Percentiles rank a stretch among this genome's conserved stretches.
Evolutionary conservation across 2,888 invertebrate species (phyloP).

Genomic region (Dryocosmus kuriphilus): DNA sequence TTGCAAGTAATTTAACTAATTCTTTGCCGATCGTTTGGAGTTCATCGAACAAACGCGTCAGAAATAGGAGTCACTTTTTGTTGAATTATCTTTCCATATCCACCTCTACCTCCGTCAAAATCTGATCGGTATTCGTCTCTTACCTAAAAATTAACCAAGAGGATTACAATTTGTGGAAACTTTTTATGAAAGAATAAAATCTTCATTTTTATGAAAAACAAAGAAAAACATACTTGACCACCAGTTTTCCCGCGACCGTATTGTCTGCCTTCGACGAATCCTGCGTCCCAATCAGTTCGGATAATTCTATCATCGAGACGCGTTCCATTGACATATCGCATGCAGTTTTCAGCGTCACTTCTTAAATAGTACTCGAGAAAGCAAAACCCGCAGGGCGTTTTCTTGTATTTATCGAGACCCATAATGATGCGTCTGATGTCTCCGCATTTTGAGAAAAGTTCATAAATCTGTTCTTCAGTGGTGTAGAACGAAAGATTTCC

Average conservation of each 20-base stretch:
- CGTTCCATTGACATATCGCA: conserved; percentile 97
- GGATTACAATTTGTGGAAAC: not conserved
- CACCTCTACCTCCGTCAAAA: conserved; percentile 97
- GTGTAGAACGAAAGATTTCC: conserved; percentile 99
- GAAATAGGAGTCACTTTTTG: conserved; percentile 83
- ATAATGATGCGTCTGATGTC: conserved; percentile 96
- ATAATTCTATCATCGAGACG: conserved; percentile 97
- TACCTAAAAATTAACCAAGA: conserved; percentile 81
- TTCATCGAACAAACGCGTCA: conserved; percentile 25
- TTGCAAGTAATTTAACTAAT: not conserved
- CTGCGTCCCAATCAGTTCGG: conserved; percentile 99
- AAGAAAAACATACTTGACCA: conserved; percentile 87
- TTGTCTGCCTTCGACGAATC: conserved; percentile 98
- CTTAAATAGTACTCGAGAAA: conserved; percentile 96
- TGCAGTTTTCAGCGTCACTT: conserved; percentile 87
- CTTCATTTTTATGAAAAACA: not conserved
- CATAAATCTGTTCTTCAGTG: conserved; percentile 98
- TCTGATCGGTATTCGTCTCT: conserved; percentile 99
- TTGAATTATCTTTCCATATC: conserved; percentile 96
- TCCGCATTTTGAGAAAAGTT: conserved; percentile 96
- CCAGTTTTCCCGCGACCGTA: conserved; percentile 99
- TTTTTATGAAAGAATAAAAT: not conserved
- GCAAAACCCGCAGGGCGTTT: conserved; percentile 99
- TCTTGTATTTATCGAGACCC: conserved; percentile 98
- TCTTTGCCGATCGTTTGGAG: not conserved